Percentiles rank a stretch among this genome's conserved stretches.
phyloP scores from a whole-genome alignment of 2,113 vertebrate species.

The Hippocampus abdominalis region DNA sequence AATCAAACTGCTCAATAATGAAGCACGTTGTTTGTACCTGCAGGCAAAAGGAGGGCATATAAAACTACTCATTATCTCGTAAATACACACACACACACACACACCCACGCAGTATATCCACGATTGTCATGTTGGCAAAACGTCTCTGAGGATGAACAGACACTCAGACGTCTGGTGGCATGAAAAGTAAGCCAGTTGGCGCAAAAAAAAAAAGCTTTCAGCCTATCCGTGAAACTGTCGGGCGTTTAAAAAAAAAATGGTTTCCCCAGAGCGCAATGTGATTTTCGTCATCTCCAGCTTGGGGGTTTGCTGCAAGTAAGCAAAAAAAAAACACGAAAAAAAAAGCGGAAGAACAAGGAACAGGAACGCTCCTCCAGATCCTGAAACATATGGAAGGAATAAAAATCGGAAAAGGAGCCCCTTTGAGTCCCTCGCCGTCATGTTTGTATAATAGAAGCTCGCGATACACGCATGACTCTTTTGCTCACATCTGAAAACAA shows the following conservation, averaged over 20 bases:
- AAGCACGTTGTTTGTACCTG: conserved; percentile 32
- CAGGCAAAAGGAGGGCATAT: conserved; percentile 8
- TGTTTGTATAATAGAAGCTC: conserved; percentile 36
- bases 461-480: not conserved
- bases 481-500: conserved; percentile 6
- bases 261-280: not conserved
- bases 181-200: conserved; percentile 22
- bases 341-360: conserved; percentile 3
- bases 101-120: not conserved
- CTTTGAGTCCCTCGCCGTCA: conserved; percentile 22
- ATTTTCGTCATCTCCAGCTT: conserved; percentile 5
- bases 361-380: not conserved
- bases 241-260: not conserved
- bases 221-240: conserved; percentile 47
- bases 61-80: conserved; percentile 21
- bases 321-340: not conserved
- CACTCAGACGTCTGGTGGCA: conserved; percentile 30
- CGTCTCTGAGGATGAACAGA: conserved; percentile 25
- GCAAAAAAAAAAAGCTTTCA: conserved; percentile 27
- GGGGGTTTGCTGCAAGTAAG: conserved; percentile 14
- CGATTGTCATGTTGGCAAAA: conserved; percentile 11
- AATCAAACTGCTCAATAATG: conserved; percentile 69
- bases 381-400: conserved; percentile 29
- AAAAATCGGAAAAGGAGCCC: not conserved
- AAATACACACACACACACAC: not conserved